A percentile compares a stretch with the other conserved stretches of the same genome.
Evolutionary conservation across 2,113 vertebrate species (phyloP).

Genomic region (Petrocephalus microphthalmus): DNA sequence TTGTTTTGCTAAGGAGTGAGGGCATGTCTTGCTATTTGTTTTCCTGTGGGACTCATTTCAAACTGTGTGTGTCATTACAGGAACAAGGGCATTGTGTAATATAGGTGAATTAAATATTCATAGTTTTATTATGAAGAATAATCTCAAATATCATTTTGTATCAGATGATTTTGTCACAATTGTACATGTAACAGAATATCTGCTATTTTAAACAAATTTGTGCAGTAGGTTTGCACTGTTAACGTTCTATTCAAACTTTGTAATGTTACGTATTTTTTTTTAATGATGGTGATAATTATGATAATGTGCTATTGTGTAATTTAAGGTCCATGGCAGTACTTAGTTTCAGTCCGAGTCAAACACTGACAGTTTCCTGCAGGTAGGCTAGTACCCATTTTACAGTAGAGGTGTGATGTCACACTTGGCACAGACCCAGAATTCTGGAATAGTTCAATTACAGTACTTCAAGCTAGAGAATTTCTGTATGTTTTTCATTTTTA

Average conservation of each 20-base stretch:
- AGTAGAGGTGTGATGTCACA: background rate
- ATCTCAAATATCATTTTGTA: constrained; percentile 4
- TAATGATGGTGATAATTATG: background rate
- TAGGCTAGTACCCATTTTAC: constrained; percentile 8
- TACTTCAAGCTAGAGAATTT: background rate
- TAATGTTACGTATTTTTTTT: background rate
- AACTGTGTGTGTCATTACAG: background rate
- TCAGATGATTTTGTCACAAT: background rate
- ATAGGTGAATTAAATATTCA: background rate
- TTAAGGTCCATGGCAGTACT: background rate
- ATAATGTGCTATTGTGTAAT: background rate
- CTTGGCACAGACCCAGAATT: background rate
- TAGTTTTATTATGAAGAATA: background rate
- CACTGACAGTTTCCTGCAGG: constrained; percentile 21
- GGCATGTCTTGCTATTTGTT: background rate
- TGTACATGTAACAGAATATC: background rate
- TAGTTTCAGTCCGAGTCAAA: constrained; percentile 13
- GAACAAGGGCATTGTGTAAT: constrained; percentile 15
- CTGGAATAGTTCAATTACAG: constrained; percentile 12
- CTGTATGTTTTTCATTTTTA: background rate
- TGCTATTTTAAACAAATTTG: constrained; percentile 7
- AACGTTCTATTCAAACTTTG: background rate
- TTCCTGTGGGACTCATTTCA: background rate
- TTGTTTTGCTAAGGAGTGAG: background rate
- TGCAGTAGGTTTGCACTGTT: background rate